phyloP scores from a whole-genome alignment of 2,797 vertebrate species.

The Spea hammondii region DNA sequence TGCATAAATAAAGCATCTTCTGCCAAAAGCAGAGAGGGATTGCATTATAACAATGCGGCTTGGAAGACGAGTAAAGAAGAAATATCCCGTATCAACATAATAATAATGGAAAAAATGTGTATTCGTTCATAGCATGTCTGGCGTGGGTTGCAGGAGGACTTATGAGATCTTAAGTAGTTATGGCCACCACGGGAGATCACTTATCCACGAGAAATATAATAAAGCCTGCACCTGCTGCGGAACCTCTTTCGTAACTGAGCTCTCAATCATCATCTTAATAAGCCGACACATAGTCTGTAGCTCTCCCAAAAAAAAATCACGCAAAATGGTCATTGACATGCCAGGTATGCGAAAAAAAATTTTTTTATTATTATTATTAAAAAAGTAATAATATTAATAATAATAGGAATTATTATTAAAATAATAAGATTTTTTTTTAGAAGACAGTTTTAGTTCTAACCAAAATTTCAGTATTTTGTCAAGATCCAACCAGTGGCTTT shows the following conservation, averaged over 20 bases:
- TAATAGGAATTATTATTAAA: too few relatives aligned
- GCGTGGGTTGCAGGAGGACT: background rate
- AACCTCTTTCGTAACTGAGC: background rate
- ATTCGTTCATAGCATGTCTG: constrained; percentile 9
- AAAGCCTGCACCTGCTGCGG: background rate
- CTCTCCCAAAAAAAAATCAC: too few relatives aligned
- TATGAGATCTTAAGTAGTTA: background rate
- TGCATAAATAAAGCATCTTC: constrained; percentile 19
- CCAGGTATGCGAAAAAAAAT: too few relatives aligned
- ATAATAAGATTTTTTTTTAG: too few relatives aligned
- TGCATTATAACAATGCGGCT: constrained; percentile 22
- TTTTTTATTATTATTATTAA: too few relatives aligned
- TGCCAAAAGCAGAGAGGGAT: constrained; percentile 22
- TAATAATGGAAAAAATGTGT: constrained; percentile 10
- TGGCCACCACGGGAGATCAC: background rate
- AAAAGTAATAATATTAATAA: too few relatives aligned
- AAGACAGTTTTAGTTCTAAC: too few relatives aligned
- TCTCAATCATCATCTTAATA: background rate
- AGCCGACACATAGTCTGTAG: too few relatives aligned
- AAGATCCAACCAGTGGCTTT: too few relatives aligned
- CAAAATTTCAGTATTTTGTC: too few relatives aligned
- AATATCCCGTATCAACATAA: background rate
- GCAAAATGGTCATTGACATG: too few relatives aligned
- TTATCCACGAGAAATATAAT: background rate
- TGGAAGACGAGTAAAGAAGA: constrained; percentile 8